Base-by-base conservation (phyloP, 2,113 vertebrate species). In the Ranitomeya imitator region DNA sequence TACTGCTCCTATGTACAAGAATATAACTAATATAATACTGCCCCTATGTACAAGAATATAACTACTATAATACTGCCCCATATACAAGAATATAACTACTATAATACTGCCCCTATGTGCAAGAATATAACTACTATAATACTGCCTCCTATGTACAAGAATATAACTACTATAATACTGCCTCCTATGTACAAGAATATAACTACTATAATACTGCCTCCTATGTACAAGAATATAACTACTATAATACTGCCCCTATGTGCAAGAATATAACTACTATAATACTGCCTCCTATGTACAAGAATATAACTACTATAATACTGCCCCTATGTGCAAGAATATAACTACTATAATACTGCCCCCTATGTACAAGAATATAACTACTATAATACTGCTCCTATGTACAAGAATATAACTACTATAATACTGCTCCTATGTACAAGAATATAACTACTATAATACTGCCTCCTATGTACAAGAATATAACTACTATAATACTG, bases 121-220 rank as follows among this genome's bases (percentile, higher is more conserved):
- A 76, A 76, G 37, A 76, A 76, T 76, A 76, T 69, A 51, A 51
- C 73, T 76, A 11, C 37, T 76, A 52, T 69, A 76, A 76, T 76
- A 76, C 73, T 76, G 45, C 73, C 14, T 10, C 73, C 15, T 76
- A 76, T 76, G 15, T 76, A 76, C 73, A 76, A 52, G 73, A 52
- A 52, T 51, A 76, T 76, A 76, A 76, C 15, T 76, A 76, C 73
- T 76, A 76, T 51, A 76, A 76, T 76, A 69, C 73, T 76, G 45
- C 73, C 73, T 6, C 65, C 65, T 26, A 26, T 76, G 15, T 76
- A 51, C 73, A 76, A 51, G 16, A 51, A 76, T 76, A 76, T 76
- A 51, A 76, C 73, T 76, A 76, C 73, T 74, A 51, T 76, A 76
- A 76, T 76, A 76, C 73, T 51, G 16, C 37, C 37, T 5, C 73